phyloP scores from a whole-genome alignment of 1,140 invertebrate genomes.

The Eriosoma lanigerum region DNA sequence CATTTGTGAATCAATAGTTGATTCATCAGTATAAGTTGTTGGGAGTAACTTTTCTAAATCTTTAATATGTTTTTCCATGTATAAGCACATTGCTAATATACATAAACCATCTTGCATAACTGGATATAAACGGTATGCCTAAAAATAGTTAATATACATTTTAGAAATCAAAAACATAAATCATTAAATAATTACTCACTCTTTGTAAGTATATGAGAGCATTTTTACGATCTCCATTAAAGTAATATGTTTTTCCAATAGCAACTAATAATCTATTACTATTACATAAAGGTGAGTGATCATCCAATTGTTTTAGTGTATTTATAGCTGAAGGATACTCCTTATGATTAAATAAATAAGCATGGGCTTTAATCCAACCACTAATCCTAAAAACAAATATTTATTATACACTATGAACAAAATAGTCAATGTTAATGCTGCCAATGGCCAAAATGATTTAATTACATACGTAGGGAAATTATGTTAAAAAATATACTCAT shows the following conservation, averaged over 20 bases:
- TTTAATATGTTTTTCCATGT: slow-evolving; percentile 43
- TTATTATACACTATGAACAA: no score
- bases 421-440: no score
- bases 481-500: no score
- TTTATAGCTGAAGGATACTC: slow-evolving; percentile 68
- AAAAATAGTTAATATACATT: neutral
- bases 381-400: slow-evolving; percentile 63
- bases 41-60: slow-evolving; percentile 51
- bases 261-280: slow-evolving; percentile 67
- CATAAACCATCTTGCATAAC: slow-evolving; percentile 41
- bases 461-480: no score
- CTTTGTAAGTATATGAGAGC: slow-evolving; percentile 61
- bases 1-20: slow-evolving; percentile 55
- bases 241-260: slow-evolving; percentile 70
- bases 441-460: no score
- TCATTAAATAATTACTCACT: slow-evolving; percentile 58
- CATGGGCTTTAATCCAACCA: slow-evolving; percentile 71
- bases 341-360: slow-evolving; percentile 63
- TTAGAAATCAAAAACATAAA: neutral
- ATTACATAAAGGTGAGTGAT: slow-evolving; percentile 64
- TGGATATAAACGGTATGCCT: slow-evolving; percentile 15
- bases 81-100: slow-evolving; percentile 42
- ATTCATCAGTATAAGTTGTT: slow-evolving; percentile 28
- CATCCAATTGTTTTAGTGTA: slow-evolving; percentile 67
- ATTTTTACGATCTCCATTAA: slow-evolving; percentile 63